Base-by-base conservation (phyloP, 2,113 vertebrate genomes). In the Corythoichthys haematopterus region DNA sequence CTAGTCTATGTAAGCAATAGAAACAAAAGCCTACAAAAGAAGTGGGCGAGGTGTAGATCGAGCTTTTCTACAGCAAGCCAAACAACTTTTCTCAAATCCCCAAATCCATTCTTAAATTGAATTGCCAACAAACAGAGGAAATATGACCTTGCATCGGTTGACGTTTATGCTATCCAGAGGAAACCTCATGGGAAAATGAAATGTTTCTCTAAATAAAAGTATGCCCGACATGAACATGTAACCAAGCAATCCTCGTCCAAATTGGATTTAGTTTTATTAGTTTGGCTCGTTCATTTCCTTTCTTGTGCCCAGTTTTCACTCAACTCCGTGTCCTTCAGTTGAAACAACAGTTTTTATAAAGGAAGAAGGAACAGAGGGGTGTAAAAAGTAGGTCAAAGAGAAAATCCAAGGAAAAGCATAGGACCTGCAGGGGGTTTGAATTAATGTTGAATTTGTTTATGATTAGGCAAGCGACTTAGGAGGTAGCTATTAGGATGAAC, bases 311-410 rank as follows among this genome's bases (percentile, higher is more conserved):
- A 59, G 15, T 11, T 61, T 20, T 43, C 65, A 20, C 58, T 50
- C 53, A 61, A 13, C 52, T 61, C 35, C 2, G 1, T 50, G 50
- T 77, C 51, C 71, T 63, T 76, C 20, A 13, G 73, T 77, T 69
- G 47, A 78, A 68, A 79, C 77, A 72, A 65, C 72, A 75, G 59
- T 70, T 77, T 86, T 80, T 75, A 82, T 78, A 61, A 83, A 75
- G 76, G 58, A 77, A 64, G 69, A 80, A 71, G 80, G 82, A 81
- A 76, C 68, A 58, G 72, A 81, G 52, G 45, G 79, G 20, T 1
- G 62, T 53, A 76, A 73, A 81, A 87, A 84, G 62, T 88, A 83
- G 85, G 88, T 91, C 83, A 88, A 75, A 80, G 65, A 76, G 72
- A 72, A 64, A 75, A 75, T 74, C 68, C 72, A 75, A 81, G 80